Base-by-base conservation (phyloP, 2,113 vertebrate genomes). In the Symphodus melops region DNA sequence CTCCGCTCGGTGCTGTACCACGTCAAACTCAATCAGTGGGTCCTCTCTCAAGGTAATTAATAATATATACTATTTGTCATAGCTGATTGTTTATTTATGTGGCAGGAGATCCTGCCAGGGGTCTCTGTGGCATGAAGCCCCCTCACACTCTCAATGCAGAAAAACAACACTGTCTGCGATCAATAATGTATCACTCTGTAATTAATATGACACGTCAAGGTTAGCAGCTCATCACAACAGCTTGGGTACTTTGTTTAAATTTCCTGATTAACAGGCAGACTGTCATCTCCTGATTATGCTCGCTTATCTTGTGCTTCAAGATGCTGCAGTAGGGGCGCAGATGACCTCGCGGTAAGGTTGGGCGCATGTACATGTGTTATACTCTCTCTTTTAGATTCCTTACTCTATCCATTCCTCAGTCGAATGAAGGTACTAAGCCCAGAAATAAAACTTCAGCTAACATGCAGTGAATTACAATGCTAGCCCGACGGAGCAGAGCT, bases 1-100 rank as follows among this genome's bases (percentile, higher is more conserved):
- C 96, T 99, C 6, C 95, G 95, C 48, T 98, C 97, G 0, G 89
- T 97, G 68, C 95, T 98, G 88, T 97, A 97, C 91, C 97, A 98
- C 0, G 96, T 98, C 89, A 97, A 95, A 66, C 97, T 99, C 92
- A 98, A 94, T 91, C 97, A 98, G 83, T 95, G 95, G 90, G 92
- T 95, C 6, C 89, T 98, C 75, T 99, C 98, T 52, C 97, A 98
- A 90, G 95, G 98, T 99, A 94, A 96, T 93, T 54, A 9, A 80
- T 68, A 59, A 48, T 63, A 23, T 33, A 56, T 55, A 20, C 64
- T 4, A 28, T 71, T 61, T 56, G 41, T 61, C 68, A 51, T 64
- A 66, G 41, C 23, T 60, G 59, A 68, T 59, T 68, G 53, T 73
- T 72, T 67, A 71, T 77, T 65, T 39, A 72, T 71, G 21, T 39